Percentiles rank a stretch among this genome's conserved stretches.
Evolutionary conservation across 2,113 vertebrate species (phyloP).

Genomic region (Psittacara wagleri): DNA sequence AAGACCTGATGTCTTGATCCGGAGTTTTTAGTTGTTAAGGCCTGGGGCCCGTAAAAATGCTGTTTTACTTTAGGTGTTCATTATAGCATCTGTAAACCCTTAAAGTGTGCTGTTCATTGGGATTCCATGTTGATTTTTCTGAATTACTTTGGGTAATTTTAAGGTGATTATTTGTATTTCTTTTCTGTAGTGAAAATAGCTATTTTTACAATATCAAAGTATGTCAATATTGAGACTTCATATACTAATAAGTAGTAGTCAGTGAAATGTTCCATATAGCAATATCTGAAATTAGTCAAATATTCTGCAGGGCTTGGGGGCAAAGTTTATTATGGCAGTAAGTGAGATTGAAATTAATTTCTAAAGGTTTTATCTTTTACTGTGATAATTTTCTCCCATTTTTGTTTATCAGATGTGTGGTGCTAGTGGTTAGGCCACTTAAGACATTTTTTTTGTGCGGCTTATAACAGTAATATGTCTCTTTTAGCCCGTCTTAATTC

Average conservation of each 20-base stretch:
- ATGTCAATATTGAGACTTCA: not conserved
- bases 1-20: not conserved
- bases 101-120: not conserved
- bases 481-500: constrained; percentile 87
- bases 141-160: not conserved
- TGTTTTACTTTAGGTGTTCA: not conserved
- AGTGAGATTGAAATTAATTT: not conserved
- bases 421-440: not conserved
- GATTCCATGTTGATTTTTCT: not conserved
- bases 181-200: not conserved
- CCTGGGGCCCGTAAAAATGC: not conserved
- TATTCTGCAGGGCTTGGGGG: not conserved
- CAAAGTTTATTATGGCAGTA: not conserved
- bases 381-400: not conserved
- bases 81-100: not conserved
- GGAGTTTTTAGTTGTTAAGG: not conserved
- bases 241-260: not conserved
- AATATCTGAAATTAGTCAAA: not conserved
- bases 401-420: not conserved
- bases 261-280: not conserved
- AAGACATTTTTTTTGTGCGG: not conserved
- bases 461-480: constrained; percentile 41
- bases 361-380: not conserved
- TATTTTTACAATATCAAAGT: not conserved
- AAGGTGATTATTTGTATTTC: not conserved